Conservation (phyloP, 2,888 invertebrate species). For the Drosophila kokeensis region DNA sequence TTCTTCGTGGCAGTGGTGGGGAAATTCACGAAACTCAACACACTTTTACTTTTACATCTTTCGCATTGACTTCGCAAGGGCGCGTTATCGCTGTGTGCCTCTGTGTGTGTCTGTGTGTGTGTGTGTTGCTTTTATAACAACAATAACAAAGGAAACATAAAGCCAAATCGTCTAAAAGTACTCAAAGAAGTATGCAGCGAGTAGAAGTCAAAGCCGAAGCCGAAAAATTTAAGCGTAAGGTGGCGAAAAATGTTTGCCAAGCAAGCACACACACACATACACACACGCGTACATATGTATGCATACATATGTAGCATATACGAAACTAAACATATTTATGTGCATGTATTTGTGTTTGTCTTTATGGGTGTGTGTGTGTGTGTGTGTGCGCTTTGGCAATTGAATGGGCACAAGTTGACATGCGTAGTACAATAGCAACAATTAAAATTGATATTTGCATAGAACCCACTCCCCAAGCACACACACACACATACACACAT, state of each 20-base stretch:
- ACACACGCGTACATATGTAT: neutral
- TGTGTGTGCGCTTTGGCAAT: conserved; percentile 53
- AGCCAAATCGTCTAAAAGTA: conserved; percentile 51
- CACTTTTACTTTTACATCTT: conserved; percentile 74
- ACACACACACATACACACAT: neutral
- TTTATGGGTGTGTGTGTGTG: conserved; percentile 12
- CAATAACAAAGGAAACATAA: conserved; percentile 60
- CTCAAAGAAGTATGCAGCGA: conserved; percentile 44
- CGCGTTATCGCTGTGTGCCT: conserved; percentile 33
- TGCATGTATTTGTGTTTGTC: conserved; percentile 11
- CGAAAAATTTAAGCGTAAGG: conserved; percentile 30
- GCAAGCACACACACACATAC: conserved; percentile 19
- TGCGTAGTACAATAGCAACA: conserved; percentile 77
- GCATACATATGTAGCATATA: neutral
- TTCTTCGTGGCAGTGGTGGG: conserved; percentile 57
- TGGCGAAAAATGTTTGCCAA: conserved; percentile 55
- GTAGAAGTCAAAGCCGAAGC: conserved; percentile 36
- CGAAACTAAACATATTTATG: conserved; percentile 11
- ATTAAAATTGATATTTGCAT: conserved; percentile 75
- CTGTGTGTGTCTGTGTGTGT: conserved; percentile 7
- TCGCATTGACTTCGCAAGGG: conserved; percentile 43
- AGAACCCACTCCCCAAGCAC: conserved; percentile 11
- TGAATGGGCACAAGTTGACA: conserved; percentile 75
- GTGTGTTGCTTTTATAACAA: conserved; percentile 47
- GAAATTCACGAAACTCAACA: conserved; percentile 75